phyloP scores from a whole-genome alignment of 2,113 vertebrate genomes.

The Nansenia antarctica region DNA sequence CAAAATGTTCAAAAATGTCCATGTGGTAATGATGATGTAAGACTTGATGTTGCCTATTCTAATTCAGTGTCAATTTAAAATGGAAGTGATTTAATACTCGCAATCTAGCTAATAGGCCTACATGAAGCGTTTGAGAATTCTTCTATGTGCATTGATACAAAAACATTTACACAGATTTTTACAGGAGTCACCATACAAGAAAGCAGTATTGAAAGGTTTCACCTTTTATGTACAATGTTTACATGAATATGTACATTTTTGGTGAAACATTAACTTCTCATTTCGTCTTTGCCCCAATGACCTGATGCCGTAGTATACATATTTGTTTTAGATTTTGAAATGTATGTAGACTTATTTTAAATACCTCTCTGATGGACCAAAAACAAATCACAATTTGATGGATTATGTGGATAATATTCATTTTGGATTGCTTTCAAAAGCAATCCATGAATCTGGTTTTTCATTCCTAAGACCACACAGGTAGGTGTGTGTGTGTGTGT shows the following conservation, averaged over 20 bases:
- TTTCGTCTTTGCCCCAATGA: background rate
- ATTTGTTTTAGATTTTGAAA: background rate
- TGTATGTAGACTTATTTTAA: background rate
- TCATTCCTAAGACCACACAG: slow-evolving; percentile 23
- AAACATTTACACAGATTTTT: slow-evolving; percentile 41
- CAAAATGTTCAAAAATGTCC: slow-evolving; percentile 1
- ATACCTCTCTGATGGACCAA: background rate
- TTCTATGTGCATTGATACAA: slow-evolving; percentile 32
- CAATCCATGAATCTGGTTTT: slow-evolving; percentile 31
- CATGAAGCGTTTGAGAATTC: background rate
- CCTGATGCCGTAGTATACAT: too few relatives aligned
- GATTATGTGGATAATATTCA: background rate
- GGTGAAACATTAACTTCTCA: background rate
- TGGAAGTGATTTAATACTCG: slow-evolving; percentile 33
- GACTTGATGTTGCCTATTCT: slow-evolving; percentile 43
- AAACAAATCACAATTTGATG: background rate
- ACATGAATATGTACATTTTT: background rate
- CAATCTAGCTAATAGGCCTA: too few relatives aligned
- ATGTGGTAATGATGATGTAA: slow-evolving; percentile 46
- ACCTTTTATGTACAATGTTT: slow-evolving; percentile 3
- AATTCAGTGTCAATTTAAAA: slow-evolving; percentile 25
- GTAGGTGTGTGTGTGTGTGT: background rate
- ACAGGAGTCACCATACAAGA: too few relatives aligned
- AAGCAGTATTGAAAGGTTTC: slow-evolving; percentile 4
- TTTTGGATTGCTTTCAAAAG: background rate